Conservation (phyloP, 2,888 invertebrate genomes). For the Eilema depressum region DNA sequence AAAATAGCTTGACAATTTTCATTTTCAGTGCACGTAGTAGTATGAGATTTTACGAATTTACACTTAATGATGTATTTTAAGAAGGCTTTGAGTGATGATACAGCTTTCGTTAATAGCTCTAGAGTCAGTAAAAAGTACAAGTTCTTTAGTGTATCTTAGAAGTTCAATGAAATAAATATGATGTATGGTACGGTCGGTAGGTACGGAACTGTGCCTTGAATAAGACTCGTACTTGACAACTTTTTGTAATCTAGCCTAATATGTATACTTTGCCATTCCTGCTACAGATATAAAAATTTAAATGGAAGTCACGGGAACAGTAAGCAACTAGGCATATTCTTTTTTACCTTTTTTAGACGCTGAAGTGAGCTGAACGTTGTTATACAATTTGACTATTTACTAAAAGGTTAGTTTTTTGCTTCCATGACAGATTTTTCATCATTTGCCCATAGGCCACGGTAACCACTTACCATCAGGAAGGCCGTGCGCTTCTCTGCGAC, state of each 20-base stretch:
- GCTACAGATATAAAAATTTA: not conserved
- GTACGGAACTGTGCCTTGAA: not conserved
- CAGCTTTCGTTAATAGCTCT: not conserved
- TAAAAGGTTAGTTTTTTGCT: not conserved
- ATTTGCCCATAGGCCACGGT: too few relatives aligned
- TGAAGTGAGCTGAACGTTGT: not conserved
- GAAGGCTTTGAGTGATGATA: too few relatives aligned
- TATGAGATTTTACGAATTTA: not conserved
- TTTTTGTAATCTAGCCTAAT: conserved; percentile 2
- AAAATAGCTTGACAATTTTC: not conserved
- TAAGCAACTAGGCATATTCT: not conserved
- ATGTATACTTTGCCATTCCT: not conserved
- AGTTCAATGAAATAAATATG: not conserved
- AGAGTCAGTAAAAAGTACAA: not conserved
- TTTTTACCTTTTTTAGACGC: not conserved
- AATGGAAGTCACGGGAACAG: not conserved
- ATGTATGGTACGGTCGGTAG: too few relatives aligned
- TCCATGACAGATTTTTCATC: too few relatives aligned
- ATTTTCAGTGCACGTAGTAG: not conserved
- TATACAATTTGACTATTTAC: not conserved
- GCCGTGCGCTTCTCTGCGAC: too few relatives aligned
- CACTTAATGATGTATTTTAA: not conserved
- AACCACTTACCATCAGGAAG: too few relatives aligned
- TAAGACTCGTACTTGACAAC: not conserved
- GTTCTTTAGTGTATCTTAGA: not conserved